A percentile compares a stretch with the other conserved stretches of the same genome.
phyloP scores from a whole-genome alignment of 1,140 invertebrate genomes.

The Tetramorium simillimum region DNA sequence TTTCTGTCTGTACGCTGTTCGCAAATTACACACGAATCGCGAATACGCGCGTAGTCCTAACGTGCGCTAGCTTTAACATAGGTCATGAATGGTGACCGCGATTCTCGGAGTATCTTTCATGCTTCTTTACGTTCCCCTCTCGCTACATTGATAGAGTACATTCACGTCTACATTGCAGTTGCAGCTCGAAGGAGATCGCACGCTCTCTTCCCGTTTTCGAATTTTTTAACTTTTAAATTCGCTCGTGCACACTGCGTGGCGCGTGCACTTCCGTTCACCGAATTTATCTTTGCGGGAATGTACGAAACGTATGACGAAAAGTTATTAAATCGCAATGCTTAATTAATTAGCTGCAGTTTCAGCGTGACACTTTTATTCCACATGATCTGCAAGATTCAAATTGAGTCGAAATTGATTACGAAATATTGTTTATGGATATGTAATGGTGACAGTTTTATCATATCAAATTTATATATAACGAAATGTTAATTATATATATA shows the following conservation, averaged over 20 bases:
- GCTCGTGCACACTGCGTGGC: not conserved
- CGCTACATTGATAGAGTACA: not conserved
- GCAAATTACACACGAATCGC: too few species aligned
- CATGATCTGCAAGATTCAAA: not conserved
- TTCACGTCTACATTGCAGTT: too few species aligned
- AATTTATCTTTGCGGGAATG: not conserved
- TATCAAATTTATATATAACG: too few species aligned
- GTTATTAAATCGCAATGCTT: not conserved
- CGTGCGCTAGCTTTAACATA: not conserved
- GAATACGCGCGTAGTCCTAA: too few species aligned
- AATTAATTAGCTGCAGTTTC: too few species aligned
- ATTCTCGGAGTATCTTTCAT: not conserved
- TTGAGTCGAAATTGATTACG: not conserved
- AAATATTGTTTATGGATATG: not conserved
- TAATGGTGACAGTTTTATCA: not conserved
- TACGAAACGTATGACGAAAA: not conserved
- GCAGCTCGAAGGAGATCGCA: not conserved
- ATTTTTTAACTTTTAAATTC: not conserved
- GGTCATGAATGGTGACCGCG: not conserved
- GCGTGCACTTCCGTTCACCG: not conserved
- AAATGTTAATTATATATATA: too few species aligned
- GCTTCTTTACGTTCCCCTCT: not conserved
- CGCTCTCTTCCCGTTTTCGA: not conserved
- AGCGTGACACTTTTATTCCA: too few species aligned
- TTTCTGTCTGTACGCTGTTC: too few species aligned